Percentiles rank a stretch among this genome's conserved stretches.
phyloP scores from a whole-genome alignment of 2,113 vertebrate genomes.

The Micronycteris hirsuta region DNA sequence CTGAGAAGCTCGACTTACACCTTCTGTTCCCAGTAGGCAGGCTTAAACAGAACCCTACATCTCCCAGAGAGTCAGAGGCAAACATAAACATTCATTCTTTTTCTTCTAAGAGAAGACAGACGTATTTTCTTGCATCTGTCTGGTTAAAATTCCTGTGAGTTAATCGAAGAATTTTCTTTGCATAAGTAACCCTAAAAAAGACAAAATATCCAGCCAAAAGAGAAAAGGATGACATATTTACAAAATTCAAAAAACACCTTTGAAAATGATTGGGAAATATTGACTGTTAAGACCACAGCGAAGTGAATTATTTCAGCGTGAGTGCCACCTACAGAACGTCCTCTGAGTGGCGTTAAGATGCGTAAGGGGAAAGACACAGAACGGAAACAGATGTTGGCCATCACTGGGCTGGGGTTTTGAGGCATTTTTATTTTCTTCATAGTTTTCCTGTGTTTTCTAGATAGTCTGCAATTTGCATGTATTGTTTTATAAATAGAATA shows the following conservation, averaged over 20 bases:
- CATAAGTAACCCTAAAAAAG: background rate
- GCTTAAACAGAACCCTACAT: background rate
- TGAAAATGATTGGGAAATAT: too few relatives aligned
- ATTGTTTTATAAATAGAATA: background rate
- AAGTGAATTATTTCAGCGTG: background rate
- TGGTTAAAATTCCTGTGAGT: background rate
- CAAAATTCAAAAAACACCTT: conserved; percentile 13
- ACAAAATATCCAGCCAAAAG: background rate
- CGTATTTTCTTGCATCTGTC: background rate
- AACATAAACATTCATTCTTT: background rate
- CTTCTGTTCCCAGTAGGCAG: background rate
- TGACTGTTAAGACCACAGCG: background rate
- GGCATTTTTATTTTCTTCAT: background rate
- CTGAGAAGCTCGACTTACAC: background rate
- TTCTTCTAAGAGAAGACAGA: background rate
- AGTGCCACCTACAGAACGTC: background rate
- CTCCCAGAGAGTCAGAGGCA: background rate
- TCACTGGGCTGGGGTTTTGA: background rate
- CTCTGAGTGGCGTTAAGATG: background rate
- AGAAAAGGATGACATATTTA: background rate
- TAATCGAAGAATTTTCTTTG: background rate
- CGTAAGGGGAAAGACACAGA: background rate
- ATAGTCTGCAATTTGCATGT: background rate
- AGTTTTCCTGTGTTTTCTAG: conserved; percentile 12
- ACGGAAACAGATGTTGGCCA: background rate